phyloP scores from a whole-genome alignment of 2,888 invertebrate genomes.

The Allophyes oxyacanthae region DNA sequence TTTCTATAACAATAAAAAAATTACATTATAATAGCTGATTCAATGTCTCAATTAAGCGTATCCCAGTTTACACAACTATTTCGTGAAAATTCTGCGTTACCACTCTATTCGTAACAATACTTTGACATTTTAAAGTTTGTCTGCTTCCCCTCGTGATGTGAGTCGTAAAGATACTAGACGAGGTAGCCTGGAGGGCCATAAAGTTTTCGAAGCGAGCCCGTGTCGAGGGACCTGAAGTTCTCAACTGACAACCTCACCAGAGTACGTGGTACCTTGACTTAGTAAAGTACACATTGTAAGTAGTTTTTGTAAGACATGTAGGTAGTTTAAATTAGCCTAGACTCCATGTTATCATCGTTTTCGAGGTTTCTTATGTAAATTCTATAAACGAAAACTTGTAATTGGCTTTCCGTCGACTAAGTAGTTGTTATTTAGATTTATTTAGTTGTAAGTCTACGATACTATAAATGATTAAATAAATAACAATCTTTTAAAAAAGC shows the following conservation, averaged over 20 bases:
- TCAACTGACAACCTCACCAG: slow-evolving; percentile 46
- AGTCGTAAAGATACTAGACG: slow-evolving; percentile 50
- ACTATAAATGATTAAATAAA: too few relatives aligned
- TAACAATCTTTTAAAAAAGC: too few relatives aligned
- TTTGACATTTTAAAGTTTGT: slow-evolving; percentile 43
- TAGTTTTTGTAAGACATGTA: slow-evolving; percentile 21
- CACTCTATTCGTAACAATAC: slow-evolving; percentile 32
- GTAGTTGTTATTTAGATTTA: too few relatives aligned
- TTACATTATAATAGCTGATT: too few relatives aligned
- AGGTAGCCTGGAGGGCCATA: slow-evolving; percentile 44
- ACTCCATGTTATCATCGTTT: too few relatives aligned
- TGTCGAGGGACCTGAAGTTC: slow-evolving; percentile 49
- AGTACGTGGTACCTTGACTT: slow-evolving; percentile 36
- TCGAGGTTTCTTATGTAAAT: too few relatives aligned
- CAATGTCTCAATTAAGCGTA: too few relatives aligned
- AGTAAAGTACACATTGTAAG: slow-evolving; percentile 14
- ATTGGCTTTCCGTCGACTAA: too few relatives aligned
- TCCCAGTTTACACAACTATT: too few relatives aligned
- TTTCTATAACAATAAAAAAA: too few relatives aligned
- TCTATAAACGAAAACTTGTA: too few relatives aligned
- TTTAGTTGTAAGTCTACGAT: too few relatives aligned
- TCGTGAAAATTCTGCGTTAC: slow-evolving; percentile 15
- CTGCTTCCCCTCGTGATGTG: slow-evolving; percentile 28
- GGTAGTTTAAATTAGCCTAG: slow-evolving; percentile 14
- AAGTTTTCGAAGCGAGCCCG: slow-evolving; percentile 48